Evolutionary conservation across 2,888 invertebrate genomes (phyloP), one percentile per base, ranked within the genome.

Genomic region (Minunthozetes semirufus): DNA sequence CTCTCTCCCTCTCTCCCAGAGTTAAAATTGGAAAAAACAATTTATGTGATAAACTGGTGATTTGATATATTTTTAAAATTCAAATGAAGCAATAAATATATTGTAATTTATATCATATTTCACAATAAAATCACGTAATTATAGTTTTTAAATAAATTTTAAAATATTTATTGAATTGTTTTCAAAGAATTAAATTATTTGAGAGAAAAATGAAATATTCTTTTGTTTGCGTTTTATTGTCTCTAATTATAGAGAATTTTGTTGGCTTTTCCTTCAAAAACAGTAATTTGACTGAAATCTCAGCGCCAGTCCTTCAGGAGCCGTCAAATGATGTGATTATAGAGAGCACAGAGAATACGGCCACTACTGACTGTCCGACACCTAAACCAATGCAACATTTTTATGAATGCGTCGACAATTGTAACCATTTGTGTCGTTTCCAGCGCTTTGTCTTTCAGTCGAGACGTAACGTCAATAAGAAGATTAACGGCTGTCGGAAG

Each of bases 401-500:
- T 27, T 27, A 25, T 11, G 66, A 66, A n/a, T 66, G 66, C 66
- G 66, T 33, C 19, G 66, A 66, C 66, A 66, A 66, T 38, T 66
- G 66, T 38, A 38, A 66, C 38, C 66, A n/a, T 38, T 38, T 66
- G 33, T 66, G 66, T 66, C 66, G 66, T n/a, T 66, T n/a, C 33
- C 29, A n/a, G 3, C 33, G 66, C 15, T 66, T n/a, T 11, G 33
- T 38, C 17, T 27, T 27, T 38, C 38, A 33, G 38, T 66, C 66
- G 15, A 29, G 66, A 38, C 66, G 66, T 38, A 33, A 66, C 38
- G 13, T 17, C 19, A 66, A 38, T 66, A 66, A 38, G 29, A 29
- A 38, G 19, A 66, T 66, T 11, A 66, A 38, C 15, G 66, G 66
- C n/a, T 66, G 66, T 38, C 66, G 66, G 17, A 33, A 38, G n/a